These are phyloP conservation scores for Scyliorhinus canicula DNA, from an alignment of 2,797 vertebrate genomes.

Conservation along the genomic window DNA sequence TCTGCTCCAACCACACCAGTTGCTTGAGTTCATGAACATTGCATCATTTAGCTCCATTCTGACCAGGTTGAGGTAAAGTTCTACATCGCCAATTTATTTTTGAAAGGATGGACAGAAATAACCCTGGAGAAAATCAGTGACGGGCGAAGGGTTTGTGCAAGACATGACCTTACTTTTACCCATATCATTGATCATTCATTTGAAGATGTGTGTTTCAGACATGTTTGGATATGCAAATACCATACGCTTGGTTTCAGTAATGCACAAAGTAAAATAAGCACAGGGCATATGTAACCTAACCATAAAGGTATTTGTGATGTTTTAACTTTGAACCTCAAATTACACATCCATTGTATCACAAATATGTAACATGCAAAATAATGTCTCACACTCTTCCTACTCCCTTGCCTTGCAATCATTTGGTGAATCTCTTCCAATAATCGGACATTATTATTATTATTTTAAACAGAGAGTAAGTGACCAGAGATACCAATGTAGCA, in stretches of 20 bases:
- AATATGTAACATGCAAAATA: neutral
- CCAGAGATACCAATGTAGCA: neutral
- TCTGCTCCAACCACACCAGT: neutral
- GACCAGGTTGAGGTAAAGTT: neutral
- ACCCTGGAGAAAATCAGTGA: neutral
- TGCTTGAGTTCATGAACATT: too few species aligned
- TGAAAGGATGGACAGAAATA: neutral
- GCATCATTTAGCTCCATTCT: neutral
- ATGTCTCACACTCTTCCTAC: neutral
- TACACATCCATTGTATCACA: neutral
- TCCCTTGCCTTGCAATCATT: neutral
- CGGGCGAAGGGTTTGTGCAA: neutral
- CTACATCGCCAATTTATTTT: neutral
- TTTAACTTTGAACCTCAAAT: neutral
- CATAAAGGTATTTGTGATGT: neutral
- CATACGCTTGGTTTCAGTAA: neutral
- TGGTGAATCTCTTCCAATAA: neutral
- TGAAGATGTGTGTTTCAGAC: neutral
- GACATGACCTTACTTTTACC: neutral
- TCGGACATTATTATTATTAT: neutral
- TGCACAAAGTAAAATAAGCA: neutral
- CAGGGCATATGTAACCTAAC: neutral
- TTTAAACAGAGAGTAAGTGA: neutral
- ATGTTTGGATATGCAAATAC: neutral
- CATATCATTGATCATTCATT: neutral